Evolutionary conservation across 2,888 invertebrate genomes (phyloP), one percentile per base, ranked within the genome.

Genomic region (Mesorhabditis spiculigera): DNA sequence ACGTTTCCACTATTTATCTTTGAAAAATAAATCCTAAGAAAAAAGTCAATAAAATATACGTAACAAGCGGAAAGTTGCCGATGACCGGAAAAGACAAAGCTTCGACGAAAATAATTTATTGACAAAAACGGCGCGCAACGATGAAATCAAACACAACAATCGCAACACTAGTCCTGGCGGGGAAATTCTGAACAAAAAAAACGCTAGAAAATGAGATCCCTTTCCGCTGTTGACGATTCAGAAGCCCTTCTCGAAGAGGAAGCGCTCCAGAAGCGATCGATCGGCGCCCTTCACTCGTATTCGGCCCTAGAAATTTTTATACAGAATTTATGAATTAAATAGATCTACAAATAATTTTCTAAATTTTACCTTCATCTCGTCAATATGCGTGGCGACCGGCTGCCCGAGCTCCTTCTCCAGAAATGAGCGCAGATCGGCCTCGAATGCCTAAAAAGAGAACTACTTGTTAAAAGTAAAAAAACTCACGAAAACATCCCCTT

Each of bases 301-400:
- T 16, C 71, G 68, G 10, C 82, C 82, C 66, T 82, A 63, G 6
- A 63, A 63, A 28, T 1, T 28, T 13, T 10, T 50, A 8, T 10
- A 50, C 8, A 3, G 13, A 8, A 50, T 10, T 10, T 10, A 13
- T 13, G 3, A 50, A 50, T 50, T 2, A 50, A 8, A 50, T 13
- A 50, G 50, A 10, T 8, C 50, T 50, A 13, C 8, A 10, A 50
- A 50, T 13, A 13, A 50, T 10, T 8, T 28, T 28, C 28, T 28
- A 28, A 28, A 28, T 28, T 28, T 28, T 42, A 80, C 80, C 62
- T 86, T 86, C 13, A 87, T 82, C 77, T 88, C 88, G 78, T 87
- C 86, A 0, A 87, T 87, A 70, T 87, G 86, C 5, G 86, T 86
- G 42, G 85, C 86, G 8, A 87, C 77, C 28, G 82, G 82, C 42